A percentile compares a stretch with the other conserved stretches of the same genome.
These are phyloP conservation scores for Drosophila grimshawi DNA, from an alignment of 1,140 invertebrate genomes.

Conservation along the genomic window DNA sequence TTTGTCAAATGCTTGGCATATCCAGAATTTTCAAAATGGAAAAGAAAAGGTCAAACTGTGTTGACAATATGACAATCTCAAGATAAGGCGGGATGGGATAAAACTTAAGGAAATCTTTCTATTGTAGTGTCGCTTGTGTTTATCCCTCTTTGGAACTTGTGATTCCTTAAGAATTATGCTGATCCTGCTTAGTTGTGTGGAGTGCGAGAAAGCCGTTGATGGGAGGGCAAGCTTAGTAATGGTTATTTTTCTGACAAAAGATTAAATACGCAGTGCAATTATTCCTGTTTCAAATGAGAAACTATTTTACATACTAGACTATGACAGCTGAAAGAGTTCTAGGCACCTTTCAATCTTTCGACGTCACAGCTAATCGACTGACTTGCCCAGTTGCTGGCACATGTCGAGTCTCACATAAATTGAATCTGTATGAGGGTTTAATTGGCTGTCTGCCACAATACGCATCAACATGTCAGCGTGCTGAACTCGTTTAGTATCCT, in stretches of 20 bases:
- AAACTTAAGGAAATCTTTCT: background rate
- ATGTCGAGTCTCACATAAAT: constrained; percentile 69
- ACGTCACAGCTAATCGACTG: constrained; percentile 21
- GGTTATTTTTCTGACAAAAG: background rate
- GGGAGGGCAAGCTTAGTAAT: constrained; percentile 1
- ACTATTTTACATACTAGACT: background rate
- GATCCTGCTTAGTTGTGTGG: constrained; percentile 43
- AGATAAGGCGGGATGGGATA: constrained; percentile 41
- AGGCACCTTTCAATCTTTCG: background rate
- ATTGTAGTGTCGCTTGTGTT: background rate
- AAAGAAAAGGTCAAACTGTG: constrained; percentile 52
- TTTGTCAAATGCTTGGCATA: too few relatives aligned
- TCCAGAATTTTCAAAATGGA: constrained; percentile 7
- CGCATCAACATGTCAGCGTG: constrained; percentile 39
- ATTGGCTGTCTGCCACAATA: constrained; percentile 67
- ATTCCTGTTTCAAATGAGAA: background rate
- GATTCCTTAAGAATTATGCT: constrained; percentile 54
- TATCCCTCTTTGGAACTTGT: constrained; percentile 50
- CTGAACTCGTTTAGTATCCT: constrained; percentile 43
- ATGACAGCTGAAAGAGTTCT: background rate
- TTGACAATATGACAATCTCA: constrained; percentile 52
- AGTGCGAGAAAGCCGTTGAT: constrained; percentile 4
- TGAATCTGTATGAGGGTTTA: constrained; percentile 67
- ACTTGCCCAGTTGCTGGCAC: constrained; percentile 41
- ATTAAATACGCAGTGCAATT: background rate